These are phyloP conservation scores for Holothuria scabra DNA, from an alignment of 53 echinoderm and acorn worm species.

Conservation along the genomic window DNA sequence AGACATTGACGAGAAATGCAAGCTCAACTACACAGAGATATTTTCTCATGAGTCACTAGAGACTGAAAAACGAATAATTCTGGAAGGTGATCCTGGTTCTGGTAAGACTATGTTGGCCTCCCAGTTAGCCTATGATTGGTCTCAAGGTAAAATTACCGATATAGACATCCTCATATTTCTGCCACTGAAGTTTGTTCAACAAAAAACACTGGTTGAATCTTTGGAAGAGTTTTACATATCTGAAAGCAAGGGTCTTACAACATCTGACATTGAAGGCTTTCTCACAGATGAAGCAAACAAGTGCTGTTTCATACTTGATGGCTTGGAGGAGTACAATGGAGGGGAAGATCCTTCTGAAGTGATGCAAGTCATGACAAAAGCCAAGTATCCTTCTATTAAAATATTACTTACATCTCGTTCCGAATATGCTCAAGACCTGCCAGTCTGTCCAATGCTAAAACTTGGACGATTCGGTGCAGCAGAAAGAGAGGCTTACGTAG, in stretches of 20 bases:
- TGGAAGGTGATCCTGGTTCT: constrained; percentile 1
- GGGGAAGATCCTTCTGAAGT: neutral
- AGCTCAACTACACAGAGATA: neutral
- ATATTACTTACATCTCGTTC: neutral
- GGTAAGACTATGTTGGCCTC: neutral
- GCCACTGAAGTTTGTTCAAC: neutral
- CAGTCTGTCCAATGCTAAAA: constrained; percentile 2
- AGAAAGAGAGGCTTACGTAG: constrained; percentile 3
- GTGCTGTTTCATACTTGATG: neutral
- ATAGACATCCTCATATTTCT: constrained; percentile 1
- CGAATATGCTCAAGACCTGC: neutral
- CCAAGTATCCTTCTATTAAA: neutral
- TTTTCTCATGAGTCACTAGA: neutral
- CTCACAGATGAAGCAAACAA: neutral
- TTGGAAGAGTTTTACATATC: neutral
- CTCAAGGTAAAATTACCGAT: neutral
- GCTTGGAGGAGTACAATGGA: constrained; percentile 16
- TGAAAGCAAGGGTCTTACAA: neutral
- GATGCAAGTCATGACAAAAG: neutral
- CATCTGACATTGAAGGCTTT: neutral
- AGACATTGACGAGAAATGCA: neutral
- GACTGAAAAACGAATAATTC: neutral
- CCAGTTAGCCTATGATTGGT: constrained; percentile 5
- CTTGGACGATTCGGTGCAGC: constrained; percentile 10
- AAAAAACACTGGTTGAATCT: neutral